Base-by-base conservation (phyloP, 2,888 invertebrate species). In the Pandemis cinnamomeana region DNA sequence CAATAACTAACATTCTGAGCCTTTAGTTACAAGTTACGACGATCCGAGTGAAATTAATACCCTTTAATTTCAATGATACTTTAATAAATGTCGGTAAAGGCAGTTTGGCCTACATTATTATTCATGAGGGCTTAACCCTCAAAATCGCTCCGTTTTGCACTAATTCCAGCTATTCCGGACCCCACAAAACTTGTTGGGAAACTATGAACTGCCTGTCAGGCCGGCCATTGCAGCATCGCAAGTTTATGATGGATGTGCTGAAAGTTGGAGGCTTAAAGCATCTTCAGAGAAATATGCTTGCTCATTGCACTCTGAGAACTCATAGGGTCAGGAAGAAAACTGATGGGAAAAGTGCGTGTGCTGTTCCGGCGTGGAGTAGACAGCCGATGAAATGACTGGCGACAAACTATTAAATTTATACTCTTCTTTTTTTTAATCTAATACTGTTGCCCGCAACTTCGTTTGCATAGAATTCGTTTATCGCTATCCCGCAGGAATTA, bases 111-210 rank as follows among this genome's bases (percentile, higher is more conserved):
- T 64, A 36, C 13, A 64, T 64, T 64, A 64, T 64, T 64, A 64
- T 64, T 64, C 64, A 64, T 64, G 64, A 20, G 64, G 13, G 13
- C 48, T 64, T 64, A 64, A 48, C 64, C 64, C 64, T 64, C 27
- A 15, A 48, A 64, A 64, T 27, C 27, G 64, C 48, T 27, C 64
- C 64, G 46, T 64, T 64, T 64, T 64, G 13, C 48, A 48, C 64
- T 64, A 64, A 64, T 64, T 48, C 64, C 64, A 36, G 46, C 48
- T 7, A 64, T 64, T 64, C 27, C 48, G 48, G 48, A 44, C 11
- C 27, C 63, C 64, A 13, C 64, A 64, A 64, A 64, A 64, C 64
- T 64, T 48, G 64, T 7, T 27, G 7, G 41, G n/a, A 13, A 46
- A 64, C 64, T 48, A 48, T 48, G 48, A 64, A 46, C 48, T 64